phyloP scores from a whole-genome alignment of 2,888 invertebrate species.

The Drosophila greeni region DNA sequence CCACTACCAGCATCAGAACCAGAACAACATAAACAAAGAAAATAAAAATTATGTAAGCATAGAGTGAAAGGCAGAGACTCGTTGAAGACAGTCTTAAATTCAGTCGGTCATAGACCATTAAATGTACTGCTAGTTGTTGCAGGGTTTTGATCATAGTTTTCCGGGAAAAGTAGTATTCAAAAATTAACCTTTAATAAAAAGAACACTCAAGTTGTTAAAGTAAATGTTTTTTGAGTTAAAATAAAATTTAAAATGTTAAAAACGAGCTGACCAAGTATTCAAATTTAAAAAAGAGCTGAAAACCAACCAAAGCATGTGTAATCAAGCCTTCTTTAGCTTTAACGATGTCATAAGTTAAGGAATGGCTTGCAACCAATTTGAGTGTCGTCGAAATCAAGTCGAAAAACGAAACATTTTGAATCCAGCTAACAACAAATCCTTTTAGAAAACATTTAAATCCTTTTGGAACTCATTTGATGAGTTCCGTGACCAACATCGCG shows the following conservation, averaged over 20 bases:
- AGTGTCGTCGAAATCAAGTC: conserved; percentile 4
- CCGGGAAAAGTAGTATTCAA: conserved; percentile 10
- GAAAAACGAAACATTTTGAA: neutral
- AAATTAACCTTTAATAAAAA: neutral
- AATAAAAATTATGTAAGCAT: conserved; percentile 13
- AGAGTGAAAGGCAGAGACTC: conserved; percentile 33
- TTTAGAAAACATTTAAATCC: conserved; percentile 3
- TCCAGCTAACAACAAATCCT: neutral
- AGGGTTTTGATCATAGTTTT: conserved; percentile 11
- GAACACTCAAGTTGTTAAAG: conserved; percentile 11
- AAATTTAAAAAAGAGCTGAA: neutral
- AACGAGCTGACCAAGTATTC: neutral
- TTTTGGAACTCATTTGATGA: conserved; percentile 36
- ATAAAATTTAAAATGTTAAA: neutral
- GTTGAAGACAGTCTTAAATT: neutral
- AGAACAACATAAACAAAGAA: conserved; percentile 17
- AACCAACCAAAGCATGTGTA: neutral
- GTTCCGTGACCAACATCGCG: conserved; percentile 13
- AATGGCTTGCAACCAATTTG: conserved; percentile 5
- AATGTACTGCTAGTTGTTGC: conserved; percentile 25
- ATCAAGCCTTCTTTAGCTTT: neutral
- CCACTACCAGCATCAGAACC: conserved; percentile 21
- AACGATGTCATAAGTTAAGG: neutral
- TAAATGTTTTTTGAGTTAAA: neutral
- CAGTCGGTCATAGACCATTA: conserved; percentile 19